These are phyloP conservation scores for Anas platyrhynchos DNA, from an alignment of 2,113 vertebrate species.

Conservation along the genomic window DNA sequence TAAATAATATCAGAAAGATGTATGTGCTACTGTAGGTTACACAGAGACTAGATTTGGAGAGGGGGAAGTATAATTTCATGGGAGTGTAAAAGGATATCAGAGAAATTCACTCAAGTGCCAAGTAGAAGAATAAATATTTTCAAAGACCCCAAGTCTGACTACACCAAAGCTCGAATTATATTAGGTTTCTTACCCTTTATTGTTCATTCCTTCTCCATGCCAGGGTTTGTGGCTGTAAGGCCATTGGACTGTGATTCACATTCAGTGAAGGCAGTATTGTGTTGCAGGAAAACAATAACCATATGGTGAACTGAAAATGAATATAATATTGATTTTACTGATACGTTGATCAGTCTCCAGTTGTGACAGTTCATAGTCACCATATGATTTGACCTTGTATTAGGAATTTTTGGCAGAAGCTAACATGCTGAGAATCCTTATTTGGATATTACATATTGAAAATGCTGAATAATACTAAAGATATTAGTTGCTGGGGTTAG, in stretches of 20 bases:
- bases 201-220: background rate
- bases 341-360: background rate
- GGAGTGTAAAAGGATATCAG: background rate
- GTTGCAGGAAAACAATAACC: background rate
- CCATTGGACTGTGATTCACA: background rate
- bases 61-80: background rate
- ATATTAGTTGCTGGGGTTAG: background rate
- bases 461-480: background rate
- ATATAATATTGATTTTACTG: background rate
- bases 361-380: background rate
- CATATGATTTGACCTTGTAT: background rate
- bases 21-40: background rate
- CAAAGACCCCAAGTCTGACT: background rate
- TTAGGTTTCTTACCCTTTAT: background rate
- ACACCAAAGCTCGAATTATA: background rate
- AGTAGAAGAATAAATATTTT: background rate
- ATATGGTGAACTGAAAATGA: background rate
- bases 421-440: background rate
- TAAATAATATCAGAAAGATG: accelerated
- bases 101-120: background rate
- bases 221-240: background rate
- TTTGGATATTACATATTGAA: background rate
- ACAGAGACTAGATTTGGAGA: background rate
- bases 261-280: background rate
- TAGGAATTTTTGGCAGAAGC: background rate